phyloP scores from a whole-genome alignment of 1,140 invertebrate species.

The Drosophila ananassae region DNA sequence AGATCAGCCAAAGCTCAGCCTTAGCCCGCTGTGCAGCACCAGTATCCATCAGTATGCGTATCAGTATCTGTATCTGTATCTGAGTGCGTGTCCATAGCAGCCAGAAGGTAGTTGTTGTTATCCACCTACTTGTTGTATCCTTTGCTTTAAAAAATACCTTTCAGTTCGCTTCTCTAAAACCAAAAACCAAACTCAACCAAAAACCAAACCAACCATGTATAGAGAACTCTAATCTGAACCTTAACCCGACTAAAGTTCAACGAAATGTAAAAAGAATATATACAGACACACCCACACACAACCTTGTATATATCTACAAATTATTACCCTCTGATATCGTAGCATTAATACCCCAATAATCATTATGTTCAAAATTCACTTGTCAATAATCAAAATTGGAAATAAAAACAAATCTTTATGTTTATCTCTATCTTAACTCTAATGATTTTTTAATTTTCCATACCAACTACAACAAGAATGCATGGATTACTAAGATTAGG shows the following conservation, averaged over 20 bases:
- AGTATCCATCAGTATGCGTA: slow-evolving; percentile 16
- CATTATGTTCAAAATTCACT: slow-evolving; percentile 42
- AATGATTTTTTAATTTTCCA: slow-evolving; percentile 53
- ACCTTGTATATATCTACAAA: slow-evolving; percentile 25
- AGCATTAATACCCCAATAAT: slow-evolving; percentile 44
- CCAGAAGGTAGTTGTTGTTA: slow-evolving; percentile 59
- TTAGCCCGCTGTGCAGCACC: slow-evolving; percentile 35
- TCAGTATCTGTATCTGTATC: slow-evolving; percentile 38
- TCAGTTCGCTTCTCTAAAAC: slow-evolving; percentile 72
- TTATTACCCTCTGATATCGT: slow-evolving; percentile 16
- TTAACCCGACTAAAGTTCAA: slow-evolving; percentile 66
- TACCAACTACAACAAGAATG: slow-evolving; percentile 23
- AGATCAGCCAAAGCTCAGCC: slow-evolving; percentile 37
- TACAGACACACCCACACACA: slow-evolving; percentile 8
- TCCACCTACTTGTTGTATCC: slow-evolving; percentile 44
- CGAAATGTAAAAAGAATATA: slow-evolving; percentile 54
- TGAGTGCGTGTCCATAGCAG: slow-evolving; percentile 58
- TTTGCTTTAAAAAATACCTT: slow-evolving; percentile 45
- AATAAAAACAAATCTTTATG: slow-evolving; percentile 55
- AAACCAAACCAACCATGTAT: slow-evolving; percentile 1
- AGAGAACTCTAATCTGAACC: slow-evolving; percentile 58
- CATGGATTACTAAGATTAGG: slow-evolving; percentile 38
- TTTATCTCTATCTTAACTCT: slow-evolving; percentile 62
- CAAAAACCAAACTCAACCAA: slow-evolving; percentile 12
- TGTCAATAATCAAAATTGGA: slow-evolving; percentile 71